These are phyloP conservation scores for Myotis yumanensis DNA, from an alignment of 2,113 vertebrate species.

Conservation along the genomic window DNA sequence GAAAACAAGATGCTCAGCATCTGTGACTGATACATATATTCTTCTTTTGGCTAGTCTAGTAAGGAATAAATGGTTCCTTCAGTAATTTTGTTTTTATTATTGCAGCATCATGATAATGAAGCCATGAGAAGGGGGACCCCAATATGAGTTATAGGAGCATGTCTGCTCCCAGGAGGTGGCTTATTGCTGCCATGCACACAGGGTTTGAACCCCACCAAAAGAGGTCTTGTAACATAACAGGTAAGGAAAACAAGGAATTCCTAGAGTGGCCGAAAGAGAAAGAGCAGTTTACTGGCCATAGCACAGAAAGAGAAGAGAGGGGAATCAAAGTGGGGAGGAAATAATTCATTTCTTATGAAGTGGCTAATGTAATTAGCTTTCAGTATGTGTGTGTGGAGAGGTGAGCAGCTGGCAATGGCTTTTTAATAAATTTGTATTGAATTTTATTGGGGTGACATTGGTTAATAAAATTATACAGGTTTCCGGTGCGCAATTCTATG, in stretches of 20 bases:
- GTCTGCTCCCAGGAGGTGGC: background rate
- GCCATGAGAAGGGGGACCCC: background rate
- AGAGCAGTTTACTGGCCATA: background rate
- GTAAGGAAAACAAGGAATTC: constrained; percentile 36
- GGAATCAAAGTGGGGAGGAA: constrained; percentile 55
- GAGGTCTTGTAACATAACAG: background rate
- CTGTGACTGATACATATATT: background rate
- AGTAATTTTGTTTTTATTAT: background rate
- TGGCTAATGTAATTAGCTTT: constrained; percentile 60
- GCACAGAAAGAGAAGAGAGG: background rate
- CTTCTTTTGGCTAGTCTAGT: background rate
- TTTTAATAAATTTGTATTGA: background rate
- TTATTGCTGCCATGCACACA: background rate
- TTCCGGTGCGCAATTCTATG: background rate
- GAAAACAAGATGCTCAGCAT: background rate
- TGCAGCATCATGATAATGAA: background rate
- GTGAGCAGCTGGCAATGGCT: constrained; percentile 40
- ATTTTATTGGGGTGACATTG: background rate
- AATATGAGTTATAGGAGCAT: background rate
- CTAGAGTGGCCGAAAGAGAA: background rate
- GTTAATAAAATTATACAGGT: background rate
- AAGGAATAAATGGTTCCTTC: background rate
- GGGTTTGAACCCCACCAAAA: background rate
- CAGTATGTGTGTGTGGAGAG: background rate
- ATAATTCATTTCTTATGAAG: constrained; percentile 63